These are phyloP conservation scores for Pterobdella sp. DNA, from an alignment of 2,888 invertebrate species.

Conservation along the genomic window DNA sequence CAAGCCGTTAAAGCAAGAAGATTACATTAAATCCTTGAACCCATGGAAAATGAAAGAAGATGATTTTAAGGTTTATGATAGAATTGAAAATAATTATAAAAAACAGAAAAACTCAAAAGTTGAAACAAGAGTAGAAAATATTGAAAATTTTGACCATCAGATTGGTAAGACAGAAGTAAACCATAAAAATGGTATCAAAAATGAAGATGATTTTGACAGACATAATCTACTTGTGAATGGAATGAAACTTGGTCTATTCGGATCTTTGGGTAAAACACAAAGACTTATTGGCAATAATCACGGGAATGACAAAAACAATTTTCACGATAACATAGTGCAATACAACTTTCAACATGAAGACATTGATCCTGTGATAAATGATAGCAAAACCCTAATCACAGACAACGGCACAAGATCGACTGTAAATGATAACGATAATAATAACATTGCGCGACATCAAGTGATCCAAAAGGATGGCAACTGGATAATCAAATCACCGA, in stretches of 20 bases:
- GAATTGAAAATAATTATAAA: not conserved
- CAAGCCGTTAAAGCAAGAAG: no score
- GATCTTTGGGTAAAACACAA: constrained; percentile 5
- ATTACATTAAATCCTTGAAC: no score
- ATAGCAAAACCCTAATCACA: not conserved
- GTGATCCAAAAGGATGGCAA: not conserved
- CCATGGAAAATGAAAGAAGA: no score
- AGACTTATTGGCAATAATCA: constrained; percentile 12
- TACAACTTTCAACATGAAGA: not conserved
- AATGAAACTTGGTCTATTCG: constrained; percentile 16
- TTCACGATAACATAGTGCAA: not conserved
- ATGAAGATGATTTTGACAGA: not conserved
- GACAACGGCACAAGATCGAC: not conserved
- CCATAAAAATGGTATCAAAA: not conserved
- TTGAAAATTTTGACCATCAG: not conserved
- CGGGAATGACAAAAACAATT: not conserved
- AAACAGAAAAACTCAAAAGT: not conserved
- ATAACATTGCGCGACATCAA: not conserved
- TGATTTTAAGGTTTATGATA: not conserved
- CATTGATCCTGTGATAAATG: not conserved
- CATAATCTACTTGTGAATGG: not conserved
- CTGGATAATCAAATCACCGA: not conserved
- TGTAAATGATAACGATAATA: not conserved
- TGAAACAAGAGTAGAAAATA: not conserved
- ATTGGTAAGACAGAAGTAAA: not conserved